These are phyloP conservation scores for Cremastinae sp. DNA, from an alignment of 2,888 invertebrate genomes.

Conservation along the genomic window DNA sequence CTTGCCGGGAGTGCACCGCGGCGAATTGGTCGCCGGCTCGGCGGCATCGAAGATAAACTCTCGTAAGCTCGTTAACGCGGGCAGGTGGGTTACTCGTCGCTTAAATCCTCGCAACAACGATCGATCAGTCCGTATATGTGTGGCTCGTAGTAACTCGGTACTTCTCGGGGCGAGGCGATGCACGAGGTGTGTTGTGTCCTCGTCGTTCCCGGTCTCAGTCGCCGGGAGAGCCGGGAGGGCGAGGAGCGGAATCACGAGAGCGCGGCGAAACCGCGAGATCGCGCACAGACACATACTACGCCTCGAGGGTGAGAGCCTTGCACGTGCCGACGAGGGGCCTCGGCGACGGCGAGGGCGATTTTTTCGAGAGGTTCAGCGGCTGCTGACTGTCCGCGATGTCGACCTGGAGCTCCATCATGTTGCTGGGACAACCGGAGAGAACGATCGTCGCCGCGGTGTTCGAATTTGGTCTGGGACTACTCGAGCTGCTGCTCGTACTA, in stretches of 20 bases:
- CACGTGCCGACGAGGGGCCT: slow-evolving; percentile 82
- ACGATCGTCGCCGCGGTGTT: slow-evolving; percentile 77
- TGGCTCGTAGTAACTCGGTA: background rate
- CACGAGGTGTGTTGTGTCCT: too few relatives aligned
- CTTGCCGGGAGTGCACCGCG: slow-evolving; percentile 1
- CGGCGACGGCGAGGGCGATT: slow-evolving; percentile 90
- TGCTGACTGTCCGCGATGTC: slow-evolving; percentile 91
- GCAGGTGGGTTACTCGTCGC: slow-evolving; percentile 59
- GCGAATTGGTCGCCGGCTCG: background rate
- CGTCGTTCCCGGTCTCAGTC: too few relatives aligned
- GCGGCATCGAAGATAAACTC: slow-evolving; percentile 35
- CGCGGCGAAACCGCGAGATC: background rate
- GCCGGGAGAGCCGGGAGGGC: background rate
- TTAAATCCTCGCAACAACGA: slow-evolving; percentile 5
- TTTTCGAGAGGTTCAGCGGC: slow-evolving; percentile 94
- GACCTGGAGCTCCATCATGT: slow-evolving; percentile 89
- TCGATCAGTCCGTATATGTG: slow-evolving; percentile 21
- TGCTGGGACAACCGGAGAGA: slow-evolving; percentile 79
- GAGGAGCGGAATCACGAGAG: slow-evolving; percentile 37
- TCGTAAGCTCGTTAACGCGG: slow-evolving; percentile 50
- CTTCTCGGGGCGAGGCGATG: too few relatives aligned
- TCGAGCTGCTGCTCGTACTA: slow-evolving; percentile 73
- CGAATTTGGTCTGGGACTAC: slow-evolving; percentile 77
- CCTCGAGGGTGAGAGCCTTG: slow-evolving; percentile 80
- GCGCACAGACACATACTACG: slow-evolving; percentile 73